phyloP scores from a whole-genome alignment of 2,113 vertebrate species.

The Mus spicilegus region DNA sequence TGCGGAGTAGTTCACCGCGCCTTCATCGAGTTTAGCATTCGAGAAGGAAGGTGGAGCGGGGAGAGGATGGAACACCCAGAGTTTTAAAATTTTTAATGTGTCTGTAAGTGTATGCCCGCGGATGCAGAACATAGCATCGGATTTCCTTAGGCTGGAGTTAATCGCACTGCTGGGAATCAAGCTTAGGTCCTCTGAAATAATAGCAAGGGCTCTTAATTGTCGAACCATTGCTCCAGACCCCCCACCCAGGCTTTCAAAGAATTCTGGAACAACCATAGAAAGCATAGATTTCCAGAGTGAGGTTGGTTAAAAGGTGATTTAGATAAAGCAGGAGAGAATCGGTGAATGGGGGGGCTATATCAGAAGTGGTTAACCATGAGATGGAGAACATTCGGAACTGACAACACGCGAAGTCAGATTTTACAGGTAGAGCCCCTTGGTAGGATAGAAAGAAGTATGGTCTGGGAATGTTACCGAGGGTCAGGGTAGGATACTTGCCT shows the following conservation, averaged over 20 bases:
- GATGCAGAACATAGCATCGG: neutral
- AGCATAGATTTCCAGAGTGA: neutral
- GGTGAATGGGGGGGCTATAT: neutral
- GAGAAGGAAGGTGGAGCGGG: neutral
- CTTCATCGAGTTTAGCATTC: neutral
- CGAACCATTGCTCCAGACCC: neutral
- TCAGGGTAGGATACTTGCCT: neutral
- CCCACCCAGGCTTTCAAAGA: neutral
- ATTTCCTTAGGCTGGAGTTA: too few species aligned
- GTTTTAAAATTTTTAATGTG: neutral
- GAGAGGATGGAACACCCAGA: neutral
- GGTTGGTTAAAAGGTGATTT: neutral
- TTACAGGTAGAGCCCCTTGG: neutral
- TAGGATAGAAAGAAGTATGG: neutral
- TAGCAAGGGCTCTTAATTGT: neutral
- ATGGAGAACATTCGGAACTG: neutral
- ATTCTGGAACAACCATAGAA: neutral
- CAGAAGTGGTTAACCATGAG: neutral
- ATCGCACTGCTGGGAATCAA: neutral
- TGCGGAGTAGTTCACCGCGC: too few species aligned
- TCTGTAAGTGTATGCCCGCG: neutral
- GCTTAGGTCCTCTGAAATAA: neutral
- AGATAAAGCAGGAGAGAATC: constrained; percentile 39
- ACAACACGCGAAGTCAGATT: neutral
- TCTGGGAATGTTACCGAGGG: too few species aligned